Evolutionary conservation across 2,888 invertebrate species (phyloP).

Genomic region (Drosophila kokeensis): DNA sequence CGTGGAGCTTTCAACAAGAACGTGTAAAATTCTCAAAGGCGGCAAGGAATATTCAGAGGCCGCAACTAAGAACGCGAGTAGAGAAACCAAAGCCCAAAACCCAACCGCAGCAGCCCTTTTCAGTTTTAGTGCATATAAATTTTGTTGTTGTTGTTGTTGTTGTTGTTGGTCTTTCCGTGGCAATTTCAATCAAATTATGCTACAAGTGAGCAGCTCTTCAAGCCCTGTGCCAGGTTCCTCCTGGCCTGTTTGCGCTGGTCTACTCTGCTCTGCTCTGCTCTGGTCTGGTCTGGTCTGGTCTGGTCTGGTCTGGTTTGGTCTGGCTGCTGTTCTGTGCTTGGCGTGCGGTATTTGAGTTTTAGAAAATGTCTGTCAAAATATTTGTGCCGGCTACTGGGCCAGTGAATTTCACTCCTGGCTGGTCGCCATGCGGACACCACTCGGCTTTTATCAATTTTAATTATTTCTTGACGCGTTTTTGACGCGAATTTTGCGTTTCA

Average conservation of each 20-base stretch:
- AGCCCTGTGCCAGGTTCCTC: background rate
- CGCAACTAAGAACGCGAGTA: conserved; percentile 16
- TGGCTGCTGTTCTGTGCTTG: conserved; percentile 35
- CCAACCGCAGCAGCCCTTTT: conserved; percentile 19
- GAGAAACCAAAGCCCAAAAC: conserved; percentile 6
- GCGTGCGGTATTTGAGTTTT: conserved; percentile 66
- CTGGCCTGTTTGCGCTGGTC: background rate
- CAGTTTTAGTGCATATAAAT: background rate
- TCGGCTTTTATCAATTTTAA: conserved; percentile 71
- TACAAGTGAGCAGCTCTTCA: conserved; percentile 51
- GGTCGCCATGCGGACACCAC: conserved; percentile 8
- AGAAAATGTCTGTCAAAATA: conserved; percentile 66
- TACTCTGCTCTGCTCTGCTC: conserved; percentile 5
- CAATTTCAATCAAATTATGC: conserved; percentile 75
- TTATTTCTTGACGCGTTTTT: conserved; percentile 69
- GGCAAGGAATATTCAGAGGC: conserved; percentile 35
- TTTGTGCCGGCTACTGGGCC: conserved; percentile 45
- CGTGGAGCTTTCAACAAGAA: background rate
- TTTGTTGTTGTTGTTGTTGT: conserved; percentile 17
- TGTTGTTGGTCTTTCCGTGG: conserved; percentile 39
- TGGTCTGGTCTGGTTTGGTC: background rate
- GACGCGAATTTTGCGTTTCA: conserved; percentile 69
- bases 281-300: conserved; percentile 14
- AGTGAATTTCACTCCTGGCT: conserved; percentile 1
- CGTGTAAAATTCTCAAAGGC: conserved; percentile 56